phyloP scores from a whole-genome alignment of 2,113 vertebrate genomes.

The Corythaixoides concolor region DNA sequence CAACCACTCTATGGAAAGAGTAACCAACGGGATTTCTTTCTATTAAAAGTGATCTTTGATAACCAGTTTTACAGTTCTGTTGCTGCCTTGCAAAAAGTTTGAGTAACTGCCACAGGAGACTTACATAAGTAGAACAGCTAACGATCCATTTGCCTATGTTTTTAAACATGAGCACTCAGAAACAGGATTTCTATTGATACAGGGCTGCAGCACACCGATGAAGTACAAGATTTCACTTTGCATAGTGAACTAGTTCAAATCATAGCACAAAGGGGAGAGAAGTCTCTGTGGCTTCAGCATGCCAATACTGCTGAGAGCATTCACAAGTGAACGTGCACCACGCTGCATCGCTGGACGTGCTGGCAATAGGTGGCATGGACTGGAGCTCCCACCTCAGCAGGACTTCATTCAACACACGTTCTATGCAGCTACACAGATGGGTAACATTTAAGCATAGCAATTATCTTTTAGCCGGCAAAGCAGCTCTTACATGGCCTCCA shows the following conservation, averaged over 20 bases:
- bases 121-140: not conserved
- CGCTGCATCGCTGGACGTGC: too few species aligned
- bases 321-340: not conserved
- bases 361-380: too few species aligned
- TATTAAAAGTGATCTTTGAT: not conserved
- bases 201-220: not conserved
- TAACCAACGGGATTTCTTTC: not conserved
- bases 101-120: not conserved
- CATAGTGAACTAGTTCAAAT: not conserved
- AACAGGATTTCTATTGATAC: not conserved
- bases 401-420: too few species aligned
- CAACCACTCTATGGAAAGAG: not conserved
- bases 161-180: not conserved
- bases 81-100: not conserved
- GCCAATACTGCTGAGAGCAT: too few species aligned
- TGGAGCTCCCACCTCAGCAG: too few species aligned
- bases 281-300: not conserved
- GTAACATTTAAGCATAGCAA: not conserved
- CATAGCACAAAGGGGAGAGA: not conserved
- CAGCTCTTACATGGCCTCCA: not conserved
- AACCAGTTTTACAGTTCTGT: not conserved
- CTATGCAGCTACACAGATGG: not conserved
- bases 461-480: not conserved
- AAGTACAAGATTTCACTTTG: not conserved
- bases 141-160: not conserved